Evolutionary conservation across 1,140 invertebrate species (phyloP).

Genomic region (Hycleus phaleratus): DNA sequence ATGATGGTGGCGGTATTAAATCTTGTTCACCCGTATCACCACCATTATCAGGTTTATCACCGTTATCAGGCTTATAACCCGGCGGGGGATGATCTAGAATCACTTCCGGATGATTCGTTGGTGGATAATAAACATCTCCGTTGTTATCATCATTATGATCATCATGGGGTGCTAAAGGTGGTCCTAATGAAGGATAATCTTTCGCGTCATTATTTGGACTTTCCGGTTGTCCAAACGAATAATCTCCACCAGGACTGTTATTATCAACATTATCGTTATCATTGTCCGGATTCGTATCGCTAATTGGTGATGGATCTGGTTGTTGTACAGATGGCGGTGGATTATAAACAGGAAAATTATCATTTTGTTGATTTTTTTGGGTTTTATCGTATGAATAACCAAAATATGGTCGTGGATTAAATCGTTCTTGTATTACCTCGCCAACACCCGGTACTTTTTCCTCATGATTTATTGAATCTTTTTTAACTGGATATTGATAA

Average conservation of each 20-base stretch:
- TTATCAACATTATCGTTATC: not conserved
- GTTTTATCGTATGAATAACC: conserved; percentile 14
- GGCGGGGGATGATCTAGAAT: conserved; percentile 21
- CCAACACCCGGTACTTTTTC: conserved; percentile 33
- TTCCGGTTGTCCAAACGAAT: conserved; percentile 5
- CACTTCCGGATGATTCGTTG: conserved; percentile 4
- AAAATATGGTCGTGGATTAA: conserved; percentile 34
- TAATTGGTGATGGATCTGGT: conserved; percentile 19
- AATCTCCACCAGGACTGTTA: not conserved
- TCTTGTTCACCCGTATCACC: conserved; percentile 9
- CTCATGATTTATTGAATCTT: conserved; percentile 8
- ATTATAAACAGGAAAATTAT: conserved; percentile 10
- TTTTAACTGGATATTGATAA: conserved; percentile 26
- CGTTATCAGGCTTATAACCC: conserved; percentile 6
- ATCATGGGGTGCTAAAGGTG: conserved; percentile 21
- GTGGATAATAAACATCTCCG: conserved; percentile 20
- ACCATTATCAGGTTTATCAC: not conserved
- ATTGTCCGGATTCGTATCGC: not conserved
- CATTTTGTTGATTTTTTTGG: conserved; percentile 8
- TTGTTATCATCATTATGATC: conserved; percentile 16
- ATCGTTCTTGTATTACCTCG: conserved; percentile 35
- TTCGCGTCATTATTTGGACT: conserved; percentile 1
- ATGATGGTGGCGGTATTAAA: conserved; percentile 17
- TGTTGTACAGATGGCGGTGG: not conserved
- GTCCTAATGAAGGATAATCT: conserved; percentile 20